Evolutionary conservation across 1,140 invertebrate species (phyloP).

Genomic region (Coboldia fuscipes): DNA sequence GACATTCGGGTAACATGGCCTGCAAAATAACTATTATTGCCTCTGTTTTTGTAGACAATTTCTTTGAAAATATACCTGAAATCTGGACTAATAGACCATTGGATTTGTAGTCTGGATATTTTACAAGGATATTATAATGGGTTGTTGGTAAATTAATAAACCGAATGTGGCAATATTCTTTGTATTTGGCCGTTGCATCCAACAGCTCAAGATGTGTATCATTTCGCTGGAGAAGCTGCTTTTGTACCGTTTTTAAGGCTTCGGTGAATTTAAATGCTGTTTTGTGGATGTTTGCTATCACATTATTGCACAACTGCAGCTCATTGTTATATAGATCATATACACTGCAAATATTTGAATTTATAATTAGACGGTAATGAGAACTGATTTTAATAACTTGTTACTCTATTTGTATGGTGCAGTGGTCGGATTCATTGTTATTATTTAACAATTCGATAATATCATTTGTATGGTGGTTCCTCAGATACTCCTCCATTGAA

Average conservation of each 20-base stretch:
- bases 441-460: too few relatives aligned
- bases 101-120: slow-evolving; percentile 42
- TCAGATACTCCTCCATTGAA: too few relatives aligned
- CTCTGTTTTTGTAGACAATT: slow-evolving; percentile 23
- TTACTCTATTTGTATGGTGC: too few relatives aligned
- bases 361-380: too few relatives aligned
- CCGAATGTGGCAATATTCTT: slow-evolving; percentile 42
- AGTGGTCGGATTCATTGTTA: too few relatives aligned
- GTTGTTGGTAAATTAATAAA: slow-evolving; percentile 32
- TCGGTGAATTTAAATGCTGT: slow-evolving; percentile 36
- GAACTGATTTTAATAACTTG: too few relatives aligned
- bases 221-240: slow-evolving; percentile 24
- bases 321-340: too few relatives aligned
- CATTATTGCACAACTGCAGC: too few relatives aligned
- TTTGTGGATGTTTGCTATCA: slow-evolving; percentile 26
- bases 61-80: slow-evolving; percentile 22
- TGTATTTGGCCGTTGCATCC: slow-evolving; percentile 23
- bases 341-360: too few relatives aligned
- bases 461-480: too few relatives aligned
- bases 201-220: slow-evolving; percentile 9
- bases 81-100: slow-evolving; percentile 40
- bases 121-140: slow-evolving; percentile 30
- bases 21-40: slow-evolving; percentile 9
- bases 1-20: slow-evolving; percentile 60
- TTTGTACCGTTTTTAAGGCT: slow-evolving; percentile 34